phyloP scores from a whole-genome alignment of 2,888 invertebrate species.

The Drepanosiphum platanoidis region DNA sequence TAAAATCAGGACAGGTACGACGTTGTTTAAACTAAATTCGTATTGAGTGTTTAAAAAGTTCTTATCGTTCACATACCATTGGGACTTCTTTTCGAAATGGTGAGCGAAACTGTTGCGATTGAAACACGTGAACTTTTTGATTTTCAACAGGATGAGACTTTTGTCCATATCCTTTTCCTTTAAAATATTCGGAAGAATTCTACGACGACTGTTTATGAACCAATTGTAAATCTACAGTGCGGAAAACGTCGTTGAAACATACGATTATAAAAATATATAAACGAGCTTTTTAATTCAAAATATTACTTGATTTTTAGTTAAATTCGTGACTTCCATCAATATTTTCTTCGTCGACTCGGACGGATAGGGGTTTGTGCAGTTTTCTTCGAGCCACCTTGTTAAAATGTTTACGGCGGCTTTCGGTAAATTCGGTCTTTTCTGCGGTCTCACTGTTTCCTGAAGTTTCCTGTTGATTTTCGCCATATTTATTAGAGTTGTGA shows the following conservation, averaged over 20 bases:
- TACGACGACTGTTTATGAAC: slow-evolving; percentile 60
- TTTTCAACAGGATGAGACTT: slow-evolving; percentile 42
- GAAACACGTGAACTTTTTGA: slow-evolving; percentile 59
- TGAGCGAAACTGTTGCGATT: slow-evolving; percentile 38
- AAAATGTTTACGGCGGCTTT: slow-evolving; percentile 56
- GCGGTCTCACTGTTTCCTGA: slow-evolving; percentile 28
- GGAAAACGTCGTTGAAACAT: slow-evolving; percentile 12
- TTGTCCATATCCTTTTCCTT: slow-evolving; percentile 51
- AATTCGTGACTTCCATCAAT: slow-evolving; percentile 54
- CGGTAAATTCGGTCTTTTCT: slow-evolving; percentile 59
- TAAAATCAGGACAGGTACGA: not conserved
- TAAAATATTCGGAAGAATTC: slow-evolving; percentile 56
- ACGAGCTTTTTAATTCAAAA: not conserved
- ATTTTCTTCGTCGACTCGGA: slow-evolving; percentile 51
- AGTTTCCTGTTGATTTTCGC: slow-evolving; percentile 52
- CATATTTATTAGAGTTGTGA: slow-evolving; percentile 2
- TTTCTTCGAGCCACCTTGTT: slow-evolving; percentile 51
- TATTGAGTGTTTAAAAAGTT: not conserved
- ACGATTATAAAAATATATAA: not conserved
- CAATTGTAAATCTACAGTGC: slow-evolving; percentile 51
- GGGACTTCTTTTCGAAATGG: slow-evolving; percentile 37
- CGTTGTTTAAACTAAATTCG: not conserved
- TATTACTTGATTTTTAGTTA: slow-evolving; percentile 60
- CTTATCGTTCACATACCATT: slow-evolving; percentile 17
- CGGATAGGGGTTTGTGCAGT: slow-evolving; percentile 53